Conservation (phyloP, 2,797 vertebrate genomes). For the Melanotaenia boesemani region DNA sequence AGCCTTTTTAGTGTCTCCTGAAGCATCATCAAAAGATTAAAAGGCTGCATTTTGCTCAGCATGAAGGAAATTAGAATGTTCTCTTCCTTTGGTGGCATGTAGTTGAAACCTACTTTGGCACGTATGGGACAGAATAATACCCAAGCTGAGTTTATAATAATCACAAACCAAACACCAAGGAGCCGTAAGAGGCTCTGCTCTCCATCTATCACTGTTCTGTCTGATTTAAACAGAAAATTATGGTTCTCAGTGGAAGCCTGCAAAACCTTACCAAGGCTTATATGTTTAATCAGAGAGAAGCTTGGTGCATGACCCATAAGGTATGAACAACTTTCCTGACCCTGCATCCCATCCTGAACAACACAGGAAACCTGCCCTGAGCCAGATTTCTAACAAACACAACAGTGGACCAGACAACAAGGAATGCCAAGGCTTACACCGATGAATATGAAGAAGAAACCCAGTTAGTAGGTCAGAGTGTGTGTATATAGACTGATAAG, state of each 20-base stretch:
- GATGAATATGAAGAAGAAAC: slow-evolving; percentile 1
- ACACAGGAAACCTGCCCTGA: slow-evolving; percentile 28
- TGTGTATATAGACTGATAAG: slow-evolving; percentile 14
- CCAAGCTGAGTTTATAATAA: slow-evolving; percentile 3
- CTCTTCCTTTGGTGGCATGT: slow-evolving; percentile 3
- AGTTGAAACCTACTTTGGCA: slow-evolving; percentile 3
- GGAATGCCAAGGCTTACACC: neutral
- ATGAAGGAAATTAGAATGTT: neutral
- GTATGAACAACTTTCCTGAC: slow-evolving; percentile 28
- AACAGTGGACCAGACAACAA: neutral
- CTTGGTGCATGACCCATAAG: slow-evolving; percentile 45
- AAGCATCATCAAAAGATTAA: slow-evolving; percentile 1
- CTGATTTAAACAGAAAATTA: slow-evolving; percentile 11
- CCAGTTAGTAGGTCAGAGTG: neutral
- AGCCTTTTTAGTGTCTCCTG: neutral
- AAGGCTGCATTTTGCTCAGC: neutral
- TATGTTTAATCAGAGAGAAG: slow-evolving; percentile 18
- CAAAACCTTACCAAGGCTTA: slow-evolving; percentile 22
- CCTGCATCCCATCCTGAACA: slow-evolving; percentile 3
- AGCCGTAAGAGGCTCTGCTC: slow-evolving; percentile 13
- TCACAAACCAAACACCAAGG: slow-evolving; percentile 17
- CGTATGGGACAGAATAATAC: neutral
- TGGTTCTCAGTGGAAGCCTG: slow-evolving; percentile 6
- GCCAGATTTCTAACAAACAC: slow-evolving; percentile 20
- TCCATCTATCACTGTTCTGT: slow-evolving; percentile 26